Percentiles rank a stretch among this genome's conserved stretches.
phyloP scores from a whole-genome alignment of 2,113 vertebrate species.

The Limanda limanda region DNA sequence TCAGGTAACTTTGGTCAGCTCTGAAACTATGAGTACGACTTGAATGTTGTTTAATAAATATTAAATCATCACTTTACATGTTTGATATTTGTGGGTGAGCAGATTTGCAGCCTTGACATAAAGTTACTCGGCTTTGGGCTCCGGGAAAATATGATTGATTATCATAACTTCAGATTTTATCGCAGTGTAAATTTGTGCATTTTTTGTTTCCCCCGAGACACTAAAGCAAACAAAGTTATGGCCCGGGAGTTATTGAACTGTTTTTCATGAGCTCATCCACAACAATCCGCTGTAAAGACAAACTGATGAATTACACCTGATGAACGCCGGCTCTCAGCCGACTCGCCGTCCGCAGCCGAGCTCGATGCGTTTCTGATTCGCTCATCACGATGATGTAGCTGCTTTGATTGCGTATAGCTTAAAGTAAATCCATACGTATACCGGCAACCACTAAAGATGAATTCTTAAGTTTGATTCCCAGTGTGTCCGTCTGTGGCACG shows the following conservation, averaged over 20 bases:
- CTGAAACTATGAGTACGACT: too few species aligned
- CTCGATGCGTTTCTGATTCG: slow-evolving; percentile 4
- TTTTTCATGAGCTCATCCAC: background rate
- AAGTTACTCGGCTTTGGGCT: background rate
- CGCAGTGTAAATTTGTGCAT: background rate
- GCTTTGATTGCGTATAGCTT: slow-evolving; percentile 19
- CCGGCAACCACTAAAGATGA: slow-evolving; percentile 4
- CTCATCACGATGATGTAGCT: slow-evolving; percentile 4
- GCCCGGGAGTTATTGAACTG: background rate
- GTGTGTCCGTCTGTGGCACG: slow-evolving; percentile 16
- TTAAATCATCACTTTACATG: too few species aligned
- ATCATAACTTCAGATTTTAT: background rate
- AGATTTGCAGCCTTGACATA: background rate
- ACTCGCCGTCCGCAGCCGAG: slow-evolving; percentile 9
- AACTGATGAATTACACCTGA: slow-evolving; percentile 1
- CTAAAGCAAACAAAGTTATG: background rate
- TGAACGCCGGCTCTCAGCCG: background rate
- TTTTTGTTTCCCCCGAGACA: too few species aligned
- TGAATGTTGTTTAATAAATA: too few species aligned
- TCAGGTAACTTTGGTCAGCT: background rate
- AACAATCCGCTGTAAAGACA: background rate
- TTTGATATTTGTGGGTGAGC: background rate
- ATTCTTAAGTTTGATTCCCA: slow-evolving; percentile 27
- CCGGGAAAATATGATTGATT: background rate
- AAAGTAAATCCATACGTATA: slow-evolving; percentile 29